Evolutionary conservation across 2,797 vertebrate genomes (phyloP).

Genomic region (Sebastes alutus): DNA sequence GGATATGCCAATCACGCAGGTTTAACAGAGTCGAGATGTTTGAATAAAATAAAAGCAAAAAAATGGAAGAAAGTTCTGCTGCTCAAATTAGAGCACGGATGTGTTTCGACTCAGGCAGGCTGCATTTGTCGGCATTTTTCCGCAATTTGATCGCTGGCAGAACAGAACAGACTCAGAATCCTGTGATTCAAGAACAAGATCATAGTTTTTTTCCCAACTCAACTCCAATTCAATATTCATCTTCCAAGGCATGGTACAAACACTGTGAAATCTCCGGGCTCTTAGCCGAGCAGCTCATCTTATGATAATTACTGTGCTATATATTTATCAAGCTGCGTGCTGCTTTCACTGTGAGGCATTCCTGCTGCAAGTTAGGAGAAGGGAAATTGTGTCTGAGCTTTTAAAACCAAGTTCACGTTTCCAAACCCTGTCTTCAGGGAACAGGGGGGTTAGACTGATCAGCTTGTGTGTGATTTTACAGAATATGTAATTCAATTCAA

Average conservation of each 20-base stretch:
- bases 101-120: background rate
- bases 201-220: conserved; percentile 4
- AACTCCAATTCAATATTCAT: conserved; percentile 16
- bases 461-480: background rate
- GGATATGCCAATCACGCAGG: conserved; percentile 55
- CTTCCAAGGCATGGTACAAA: conserved; percentile 21
- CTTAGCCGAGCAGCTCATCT: conserved; percentile 41
- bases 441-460: conserved; percentile 3
- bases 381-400: background rate
- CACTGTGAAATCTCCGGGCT: conserved; percentile 33
- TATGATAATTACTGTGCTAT: conserved; percentile 63
- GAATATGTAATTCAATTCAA: background rate
- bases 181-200: background rate
- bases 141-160: background rate
- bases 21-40: background rate
- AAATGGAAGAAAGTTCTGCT: background rate
- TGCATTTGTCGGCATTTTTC: background rate
- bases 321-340: conserved; percentile 56
- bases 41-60: background rate
- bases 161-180: conserved; percentile 20
- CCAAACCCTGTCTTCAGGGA: conserved; percentile 21
- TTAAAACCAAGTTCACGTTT: conserved; percentile 23
- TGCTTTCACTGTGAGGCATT: conserved; percentile 31
- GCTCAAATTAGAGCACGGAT: background rate
- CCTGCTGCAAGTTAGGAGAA: conserved; percentile 31